Percentiles rank a stretch among this genome's conserved stretches.
phyloP scores from a whole-genome alignment of 2,888 invertebrate genomes.

The Eumerus sabulonum region DNA sequence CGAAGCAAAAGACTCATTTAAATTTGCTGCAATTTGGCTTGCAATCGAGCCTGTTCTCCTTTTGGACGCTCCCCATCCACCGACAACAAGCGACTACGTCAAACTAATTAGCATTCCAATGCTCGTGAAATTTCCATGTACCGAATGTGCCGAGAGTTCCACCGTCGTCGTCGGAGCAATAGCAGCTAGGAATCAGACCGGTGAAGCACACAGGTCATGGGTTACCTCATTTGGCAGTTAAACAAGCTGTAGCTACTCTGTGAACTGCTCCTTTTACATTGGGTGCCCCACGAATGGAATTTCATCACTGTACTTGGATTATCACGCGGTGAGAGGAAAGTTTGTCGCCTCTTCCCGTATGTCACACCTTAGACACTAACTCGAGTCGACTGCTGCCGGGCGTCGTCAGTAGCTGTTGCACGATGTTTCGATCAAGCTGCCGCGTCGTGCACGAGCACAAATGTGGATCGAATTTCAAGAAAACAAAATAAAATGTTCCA shows the following conservation, averaged over 20 bases:
- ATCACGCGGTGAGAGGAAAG: constrained; percentile 48
- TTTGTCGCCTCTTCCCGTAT: constrained; percentile 63
- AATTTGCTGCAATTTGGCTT: constrained; percentile 51
- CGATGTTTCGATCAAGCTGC: background rate
- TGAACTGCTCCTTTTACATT: constrained; percentile 16
- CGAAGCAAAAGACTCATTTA: constrained; percentile 52
- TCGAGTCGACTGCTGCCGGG: too few species aligned
- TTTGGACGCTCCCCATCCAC: constrained; percentile 38
- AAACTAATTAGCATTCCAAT: constrained; percentile 67
- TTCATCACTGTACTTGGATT: constrained; percentile 54
- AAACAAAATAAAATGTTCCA: too few species aligned
- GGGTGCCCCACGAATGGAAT: constrained; percentile 3
- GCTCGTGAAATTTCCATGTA: constrained; percentile 57
- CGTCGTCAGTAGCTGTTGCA: background rate
- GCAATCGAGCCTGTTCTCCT: constrained; percentile 4
- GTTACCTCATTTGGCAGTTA: constrained; percentile 66
- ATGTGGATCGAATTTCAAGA: constrained; percentile 64
- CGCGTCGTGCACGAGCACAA: constrained; percentile 9
- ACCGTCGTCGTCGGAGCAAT: too few species aligned
- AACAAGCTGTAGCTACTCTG: constrained; percentile 50
- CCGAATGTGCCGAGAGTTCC: constrained; percentile 37
- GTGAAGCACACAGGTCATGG: constrained; percentile 64
- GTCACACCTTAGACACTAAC: constrained; percentile 56
- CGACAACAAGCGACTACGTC: constrained; percentile 44
- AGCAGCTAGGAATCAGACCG: constrained; percentile 33